Percentiles rank a stretch among this genome's conserved stretches.
These are phyloP conservation scores for Phymanthus crucifer DNA, from an alignment of 92 coral and sea anemone genomes.

Conservation along the genomic window DNA sequence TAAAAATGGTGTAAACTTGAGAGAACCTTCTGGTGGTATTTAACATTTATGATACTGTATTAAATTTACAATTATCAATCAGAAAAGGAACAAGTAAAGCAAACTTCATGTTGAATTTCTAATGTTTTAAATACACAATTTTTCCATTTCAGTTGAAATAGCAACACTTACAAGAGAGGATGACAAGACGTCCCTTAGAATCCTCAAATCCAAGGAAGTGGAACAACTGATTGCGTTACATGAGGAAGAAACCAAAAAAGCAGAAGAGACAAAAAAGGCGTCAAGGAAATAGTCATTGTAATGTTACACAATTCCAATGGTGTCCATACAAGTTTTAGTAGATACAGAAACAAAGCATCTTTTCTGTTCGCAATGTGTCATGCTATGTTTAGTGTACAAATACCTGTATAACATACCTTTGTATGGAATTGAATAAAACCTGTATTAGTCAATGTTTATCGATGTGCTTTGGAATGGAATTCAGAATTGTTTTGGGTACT, in stretches of 20 bases:
- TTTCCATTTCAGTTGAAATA: conserved; percentile 69
- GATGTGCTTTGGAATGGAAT: no score
- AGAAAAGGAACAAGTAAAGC: no score
- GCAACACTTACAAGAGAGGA: conserved; percentile 93
- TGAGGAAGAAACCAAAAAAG: conserved; percentile 83
- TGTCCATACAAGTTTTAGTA: not conserved
- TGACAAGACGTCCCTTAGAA: conserved; percentile 67
- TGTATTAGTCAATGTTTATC: not conserved
- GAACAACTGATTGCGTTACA: conserved; percentile 69
- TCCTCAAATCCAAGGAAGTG: conserved; percentile 73
- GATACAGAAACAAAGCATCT: not conserved
- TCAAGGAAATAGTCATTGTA: conserved; percentile 10
- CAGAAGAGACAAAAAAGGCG: conserved; percentile 80
- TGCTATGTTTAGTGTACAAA: not conserved
- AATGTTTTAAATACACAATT: conserved; percentile 5
- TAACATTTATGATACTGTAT: no score
- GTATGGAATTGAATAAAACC: not conserved
- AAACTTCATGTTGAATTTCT: no score
- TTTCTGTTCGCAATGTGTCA: not conserved
- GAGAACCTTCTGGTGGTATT: no score
- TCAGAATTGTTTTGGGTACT: no score
- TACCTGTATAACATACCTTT: not conserved
- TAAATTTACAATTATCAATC: no score
- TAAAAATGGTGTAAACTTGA: no score
- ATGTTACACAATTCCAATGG: conserved; percentile 1